Evolutionary conservation across 2,797 vertebrate genomes (phyloP).

Genomic region (Cyclura pinguis): DNA sequence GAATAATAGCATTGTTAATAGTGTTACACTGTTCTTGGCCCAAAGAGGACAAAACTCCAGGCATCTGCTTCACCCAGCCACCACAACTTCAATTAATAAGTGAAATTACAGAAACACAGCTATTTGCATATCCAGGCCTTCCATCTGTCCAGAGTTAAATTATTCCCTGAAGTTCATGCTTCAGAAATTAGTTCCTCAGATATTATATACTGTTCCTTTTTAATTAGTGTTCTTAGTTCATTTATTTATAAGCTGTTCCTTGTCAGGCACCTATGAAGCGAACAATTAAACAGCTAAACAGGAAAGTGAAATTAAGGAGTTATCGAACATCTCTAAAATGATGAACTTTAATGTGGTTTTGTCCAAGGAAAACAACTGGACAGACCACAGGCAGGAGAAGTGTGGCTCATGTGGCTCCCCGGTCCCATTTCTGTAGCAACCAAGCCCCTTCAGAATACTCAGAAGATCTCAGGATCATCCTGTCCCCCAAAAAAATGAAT

Average conservation of each 20-base stretch:
- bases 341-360: not conserved
- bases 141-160: conserved; percentile 23
- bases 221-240: conserved; percentile 31
- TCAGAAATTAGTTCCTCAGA: conserved; percentile 13
- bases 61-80: fast-evolving
- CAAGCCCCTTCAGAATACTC: too few relatives aligned
- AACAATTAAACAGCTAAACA: not conserved
- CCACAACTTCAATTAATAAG: conserved; percentile 28
- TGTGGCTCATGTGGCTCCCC: not conserved
- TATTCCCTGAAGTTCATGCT: conserved; percentile 26
- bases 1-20: too few relatives aligned
- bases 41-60: conserved; percentile 9
- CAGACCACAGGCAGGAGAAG: not conserved
- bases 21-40: conserved; percentile 28
- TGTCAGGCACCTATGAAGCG: conserved; percentile 33
- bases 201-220: conserved; percentile 24
- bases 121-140: conserved; percentile 27
- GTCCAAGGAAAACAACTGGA: not conserved
- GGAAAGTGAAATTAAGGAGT: not conserved
- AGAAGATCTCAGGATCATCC: too few relatives aligned
- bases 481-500: too few relatives aligned
- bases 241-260: conserved; percentile 36
- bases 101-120: conserved; percentile 34
- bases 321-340: not conserved
- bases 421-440: too few relatives aligned